Percentiles rank a stretch among this genome's conserved stretches.
These are phyloP conservation scores for Caradrina clavipalpis DNA, from an alignment of 2,888 invertebrate species.

Conservation along the genomic window DNA sequence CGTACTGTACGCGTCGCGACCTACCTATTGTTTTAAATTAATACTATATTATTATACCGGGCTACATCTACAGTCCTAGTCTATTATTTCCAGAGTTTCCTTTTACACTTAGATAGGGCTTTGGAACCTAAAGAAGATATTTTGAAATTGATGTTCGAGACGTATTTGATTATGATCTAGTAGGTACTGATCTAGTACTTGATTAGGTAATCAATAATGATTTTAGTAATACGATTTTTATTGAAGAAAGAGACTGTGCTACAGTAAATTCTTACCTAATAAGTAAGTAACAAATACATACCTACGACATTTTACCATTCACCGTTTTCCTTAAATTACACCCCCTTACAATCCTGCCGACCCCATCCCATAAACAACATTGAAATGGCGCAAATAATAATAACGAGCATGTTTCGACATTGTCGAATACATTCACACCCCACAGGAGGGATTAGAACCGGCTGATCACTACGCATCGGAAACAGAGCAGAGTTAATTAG, in stretches of 20 bases:
- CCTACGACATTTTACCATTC: background rate
- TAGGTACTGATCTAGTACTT: constrained; percentile 1
- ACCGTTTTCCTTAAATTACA: background rate
- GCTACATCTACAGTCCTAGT: too few relatives aligned
- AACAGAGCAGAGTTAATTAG: constrained; percentile 74
- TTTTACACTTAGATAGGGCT: too few relatives aligned
- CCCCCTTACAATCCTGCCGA: background rate
- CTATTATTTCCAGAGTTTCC: too few relatives aligned
- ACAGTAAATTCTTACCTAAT: background rate
- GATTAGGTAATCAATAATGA: constrained; percentile 26
- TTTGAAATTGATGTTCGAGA: constrained; percentile 44
- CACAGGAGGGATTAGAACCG: constrained; percentile 36
- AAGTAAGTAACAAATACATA: background rate
- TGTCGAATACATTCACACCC: constrained; percentile 27
- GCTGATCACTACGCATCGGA: constrained; percentile 68
- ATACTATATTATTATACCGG: too few relatives aligned
- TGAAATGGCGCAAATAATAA: constrained; percentile 18
- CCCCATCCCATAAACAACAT: background rate
- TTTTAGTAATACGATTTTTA: background rate
- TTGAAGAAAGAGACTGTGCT: background rate
- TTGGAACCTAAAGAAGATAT: too few relatives aligned
- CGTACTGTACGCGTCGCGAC: too few relatives aligned
- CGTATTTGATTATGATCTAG: constrained; percentile 45
- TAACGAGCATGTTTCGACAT: constrained; percentile 35
- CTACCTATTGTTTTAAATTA: too few relatives aligned